Evolutionary conservation across 2,113 vertebrate genomes (phyloP).

Genomic region (Hippopotamus amphibius): DNA sequence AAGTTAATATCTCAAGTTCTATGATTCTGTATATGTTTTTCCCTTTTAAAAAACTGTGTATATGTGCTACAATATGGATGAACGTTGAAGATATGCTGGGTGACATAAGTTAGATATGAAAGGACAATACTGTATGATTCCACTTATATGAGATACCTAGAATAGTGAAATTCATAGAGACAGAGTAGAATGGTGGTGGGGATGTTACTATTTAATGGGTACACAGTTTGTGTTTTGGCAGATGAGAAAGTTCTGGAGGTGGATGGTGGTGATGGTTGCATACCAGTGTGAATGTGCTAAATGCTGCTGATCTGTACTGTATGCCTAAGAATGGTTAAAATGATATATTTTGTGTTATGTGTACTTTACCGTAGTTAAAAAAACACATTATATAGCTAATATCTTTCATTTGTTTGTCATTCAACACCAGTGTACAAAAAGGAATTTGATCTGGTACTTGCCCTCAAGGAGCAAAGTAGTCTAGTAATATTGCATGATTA

Average conservation of each 20-base stretch:
- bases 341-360: not conserved
- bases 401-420: not conserved
- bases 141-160: not conserved
- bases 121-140: not conserved
- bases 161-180: not conserved
- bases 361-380: not conserved
- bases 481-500: not conserved
- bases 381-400: not conserved
- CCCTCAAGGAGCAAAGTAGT: not conserved
- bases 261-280: not conserved
- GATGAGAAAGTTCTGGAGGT: not conserved
- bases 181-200: not conserved
- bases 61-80: not conserved
- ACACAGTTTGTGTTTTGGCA: not conserved
- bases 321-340: not conserved
- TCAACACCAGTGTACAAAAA: conserved; percentile 21
- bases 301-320: not conserved
- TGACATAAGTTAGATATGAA: not conserved
- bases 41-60: not conserved
- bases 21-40: not conserved
- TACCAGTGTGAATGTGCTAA: not conserved
- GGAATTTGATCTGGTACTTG: conserved; percentile 29
- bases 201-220: not conserved
- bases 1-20: not conserved
- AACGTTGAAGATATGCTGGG: not conserved